Evolutionary conservation across 2,888 invertebrate genomes (phyloP).

Genomic region (Eudasyphora cyanicolor): DNA sequence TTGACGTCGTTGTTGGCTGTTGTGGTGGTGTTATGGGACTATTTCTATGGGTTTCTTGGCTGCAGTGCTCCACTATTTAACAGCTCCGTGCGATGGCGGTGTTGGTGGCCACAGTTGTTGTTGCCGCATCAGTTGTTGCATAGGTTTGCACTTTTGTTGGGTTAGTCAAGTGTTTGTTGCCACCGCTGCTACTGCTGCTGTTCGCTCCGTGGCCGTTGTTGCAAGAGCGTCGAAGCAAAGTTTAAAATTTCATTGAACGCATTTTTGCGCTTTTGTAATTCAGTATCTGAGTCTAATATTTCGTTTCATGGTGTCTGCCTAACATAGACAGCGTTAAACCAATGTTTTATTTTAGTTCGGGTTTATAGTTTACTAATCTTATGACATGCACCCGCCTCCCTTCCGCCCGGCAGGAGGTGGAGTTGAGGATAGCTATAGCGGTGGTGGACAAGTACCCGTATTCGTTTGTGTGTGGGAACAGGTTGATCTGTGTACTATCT

Average conservation of each 20-base stretch:
- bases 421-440: no score
- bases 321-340: no score
- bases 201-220: conserved; percentile 1
- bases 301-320: conserved; percentile 33
- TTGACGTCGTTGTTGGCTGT: conserved; percentile 33
- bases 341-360: background rate
- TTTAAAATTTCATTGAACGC: conserved; percentile 63
- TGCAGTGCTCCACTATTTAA: conserved; percentile 57
- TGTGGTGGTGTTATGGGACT: conserved; percentile 17
- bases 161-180: conserved; percentile 54
- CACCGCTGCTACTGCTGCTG: background rate
- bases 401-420: background rate
- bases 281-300: conserved; percentile 42
- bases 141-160: conserved; percentile 23
- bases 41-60: conserved; percentile 23
- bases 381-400: background rate
- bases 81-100: conserved; percentile 37
- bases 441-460: conserved; percentile 17
- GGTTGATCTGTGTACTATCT: conserved; percentile 59
- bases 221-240: conserved; percentile 41
- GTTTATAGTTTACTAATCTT: background rate
- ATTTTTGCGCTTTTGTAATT: conserved; percentile 53
- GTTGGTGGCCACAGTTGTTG: background rate
- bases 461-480: conserved; percentile 61
- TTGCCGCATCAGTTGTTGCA: conserved; percentile 16